Base-by-base conservation (phyloP, 2,113 vertebrate genomes). In the Anser brachyrhynchus region DNA sequence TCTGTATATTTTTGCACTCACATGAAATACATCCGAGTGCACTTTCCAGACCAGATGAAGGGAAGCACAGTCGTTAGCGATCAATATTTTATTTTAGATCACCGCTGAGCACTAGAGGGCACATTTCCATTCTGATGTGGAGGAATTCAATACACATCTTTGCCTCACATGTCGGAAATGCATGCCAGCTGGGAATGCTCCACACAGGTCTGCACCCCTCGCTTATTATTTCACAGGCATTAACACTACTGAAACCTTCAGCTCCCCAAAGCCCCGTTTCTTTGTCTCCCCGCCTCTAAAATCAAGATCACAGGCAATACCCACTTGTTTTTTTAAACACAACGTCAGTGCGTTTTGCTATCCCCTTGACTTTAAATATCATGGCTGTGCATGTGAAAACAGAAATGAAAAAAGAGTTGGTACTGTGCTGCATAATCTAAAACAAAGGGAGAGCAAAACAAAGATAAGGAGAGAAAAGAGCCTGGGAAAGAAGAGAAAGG, bases 31-130 rank as follows among this genome's bases (percentile, higher is more conserved):
- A 62, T 70, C 77, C 62, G 78, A 2, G 58, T 39, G 86, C 77
- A 57, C 77, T 93, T 95, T 84, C 41, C 77, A 82, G 90, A 82
- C 0, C 0, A 75, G 65, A 88, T 46, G 79, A 90, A 77, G 52
- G 61, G 39, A 92, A 94, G 83, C 69, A 22, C 35, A 35, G 73
- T 81, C 22, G 7, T 75, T 21, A 84, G 57, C 19, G 41, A 95
- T 96, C 95, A 82, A 94, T 96, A 95, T 93, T 95, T 95, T 88
- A 96, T 95, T 96, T 81, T 57, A 82, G 86, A 84, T 84, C 87
- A 62, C 62, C 4, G 0, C 87, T 84, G 80, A 92, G 87, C 79
- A 93, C 82, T 73, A 90, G 58, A 87, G 88, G 92, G 62, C 92
- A 93, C 8, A 11, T 66, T 94, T 87, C 93, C 91, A 95, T 90